phyloP scores from a whole-genome alignment of 2,888 invertebrate species.

The Limnephilus lunatus region DNA sequence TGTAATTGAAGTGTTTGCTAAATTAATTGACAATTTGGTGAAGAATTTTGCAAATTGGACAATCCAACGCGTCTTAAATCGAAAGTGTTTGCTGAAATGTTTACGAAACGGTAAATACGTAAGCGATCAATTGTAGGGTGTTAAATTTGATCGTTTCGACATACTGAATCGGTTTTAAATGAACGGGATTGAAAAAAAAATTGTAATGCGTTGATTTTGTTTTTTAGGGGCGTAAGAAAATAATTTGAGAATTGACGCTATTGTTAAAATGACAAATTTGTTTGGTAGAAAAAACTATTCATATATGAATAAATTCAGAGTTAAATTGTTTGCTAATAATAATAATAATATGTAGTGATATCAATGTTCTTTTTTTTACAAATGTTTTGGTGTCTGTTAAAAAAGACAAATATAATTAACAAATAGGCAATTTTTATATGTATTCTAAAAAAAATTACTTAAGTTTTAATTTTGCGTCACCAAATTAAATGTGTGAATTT shows the following conservation, averaged over 20 bases:
- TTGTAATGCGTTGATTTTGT: not conserved
- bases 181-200: not conserved
- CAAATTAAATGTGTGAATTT: not conserved
- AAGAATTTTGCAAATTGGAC: not conserved
- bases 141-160: too few relatives aligned
- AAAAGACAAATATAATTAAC: not conserved
- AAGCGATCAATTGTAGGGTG: too few relatives aligned
- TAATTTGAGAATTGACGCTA: not conserved
- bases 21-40: not conserved
- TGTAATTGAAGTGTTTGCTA: not conserved
- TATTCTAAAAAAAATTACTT: not conserved
- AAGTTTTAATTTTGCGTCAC: not conserved
- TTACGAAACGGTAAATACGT: too few relatives aligned
- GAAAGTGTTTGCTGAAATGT: not conserved
- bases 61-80: not conserved
- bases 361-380: not conserved
- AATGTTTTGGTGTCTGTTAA: not conserved
- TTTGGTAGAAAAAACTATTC: not conserved
- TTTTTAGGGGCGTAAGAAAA: not conserved
- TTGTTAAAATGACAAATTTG: not conserved
- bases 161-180: too few relatives aligned
- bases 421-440: not conserved
- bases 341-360: not conserved
- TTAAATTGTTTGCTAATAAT: not conserved
- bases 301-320: too few relatives aligned